phyloP scores from a whole-genome alignment of 2,888 invertebrate genomes.

The Notodonta ziczac region DNA sequence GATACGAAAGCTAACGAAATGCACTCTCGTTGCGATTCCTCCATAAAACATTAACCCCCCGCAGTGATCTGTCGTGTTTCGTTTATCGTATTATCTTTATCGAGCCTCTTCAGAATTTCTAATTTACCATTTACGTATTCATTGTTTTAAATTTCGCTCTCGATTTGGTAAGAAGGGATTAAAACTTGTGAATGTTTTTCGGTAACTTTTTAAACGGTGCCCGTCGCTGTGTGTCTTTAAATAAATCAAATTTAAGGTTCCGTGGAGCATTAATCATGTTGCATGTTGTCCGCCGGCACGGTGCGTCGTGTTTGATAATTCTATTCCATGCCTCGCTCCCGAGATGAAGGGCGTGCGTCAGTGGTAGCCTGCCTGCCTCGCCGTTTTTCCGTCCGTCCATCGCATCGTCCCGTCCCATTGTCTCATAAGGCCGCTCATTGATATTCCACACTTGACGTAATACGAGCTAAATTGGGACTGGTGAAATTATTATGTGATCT shows the following conservation, averaged over 20 bases:
- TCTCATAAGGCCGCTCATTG: slow-evolving; percentile 50
- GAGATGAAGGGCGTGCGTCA: slow-evolving; percentile 50
- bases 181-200: slow-evolving; percentile 56
- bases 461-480: slow-evolving; percentile 39
- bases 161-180: slow-evolving; percentile 47
- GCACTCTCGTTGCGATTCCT: slow-evolving; percentile 49
- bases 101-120: slow-evolving; percentile 63
- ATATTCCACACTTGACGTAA: slow-evolving; percentile 47
- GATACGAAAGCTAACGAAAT: slow-evolving; percentile 67
- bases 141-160: slow-evolving; percentile 44
- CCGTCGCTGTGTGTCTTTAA: slow-evolving; percentile 53
- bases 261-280: slow-evolving; percentile 69
- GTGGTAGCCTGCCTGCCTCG: slow-evolving; percentile 25
- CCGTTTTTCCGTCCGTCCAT: slow-evolving; percentile 46
- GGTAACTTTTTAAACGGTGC: slow-evolving; percentile 43
- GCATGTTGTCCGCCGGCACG: slow-evolving; percentile 46
- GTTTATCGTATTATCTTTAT: slow-evolving; percentile 74
- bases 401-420: slow-evolving; percentile 47
- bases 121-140: slow-evolving; percentile 56
- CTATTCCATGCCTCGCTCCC: slow-evolving; percentile 36
- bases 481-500: background rate
- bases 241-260: slow-evolving; percentile 67
- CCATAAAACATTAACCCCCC: slow-evolving; percentile 78
- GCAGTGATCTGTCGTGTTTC: slow-evolving; percentile 66
- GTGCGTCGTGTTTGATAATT: slow-evolving; percentile 48